A percentile compares a stretch with the other conserved stretches of the same genome.
Evolutionary conservation across 2,797 vertebrate genomes (phyloP).

Genomic region (Steatocranus sp.): DNA sequence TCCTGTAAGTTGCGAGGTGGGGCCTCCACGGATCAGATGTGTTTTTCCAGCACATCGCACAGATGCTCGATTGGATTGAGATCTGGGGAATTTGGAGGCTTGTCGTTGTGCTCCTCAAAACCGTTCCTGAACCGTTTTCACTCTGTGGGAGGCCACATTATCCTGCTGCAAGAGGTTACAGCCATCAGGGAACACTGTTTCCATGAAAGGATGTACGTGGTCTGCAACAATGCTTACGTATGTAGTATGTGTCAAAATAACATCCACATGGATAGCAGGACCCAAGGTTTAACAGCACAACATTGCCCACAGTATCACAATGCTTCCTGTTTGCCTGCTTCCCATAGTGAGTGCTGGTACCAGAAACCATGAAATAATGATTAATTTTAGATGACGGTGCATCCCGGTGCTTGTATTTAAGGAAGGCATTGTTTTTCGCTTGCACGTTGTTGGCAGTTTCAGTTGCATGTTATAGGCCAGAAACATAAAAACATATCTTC

Average conservation of each 20-base stretch:
- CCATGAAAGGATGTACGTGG: background rate
- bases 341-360: background rate
- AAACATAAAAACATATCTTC: background rate
- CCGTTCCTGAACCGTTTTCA: background rate
- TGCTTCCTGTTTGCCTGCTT: background rate
- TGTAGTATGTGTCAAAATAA: background rate
- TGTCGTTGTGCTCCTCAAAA: background rate
- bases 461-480: fast-evolving
- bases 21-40: fast-evolving
- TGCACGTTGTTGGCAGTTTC: background rate
- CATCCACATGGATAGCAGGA: background rate
- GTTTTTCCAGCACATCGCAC: background rate
- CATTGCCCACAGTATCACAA: background rate
- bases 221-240: background rate
- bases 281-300: background rate
- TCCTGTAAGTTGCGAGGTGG: background rate
- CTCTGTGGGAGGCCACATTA: fast-evolving
- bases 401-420: background rate
- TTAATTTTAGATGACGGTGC: fast-evolving
- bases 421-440: background rate
- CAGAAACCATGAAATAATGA: background rate
- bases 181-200: background rate
- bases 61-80: background rate
- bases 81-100: background rate
- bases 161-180: background rate